Evolutionary conservation across 2,888 invertebrate genomes (phyloP).

Genomic region (Rhagophthalmus giganteus): DNA sequence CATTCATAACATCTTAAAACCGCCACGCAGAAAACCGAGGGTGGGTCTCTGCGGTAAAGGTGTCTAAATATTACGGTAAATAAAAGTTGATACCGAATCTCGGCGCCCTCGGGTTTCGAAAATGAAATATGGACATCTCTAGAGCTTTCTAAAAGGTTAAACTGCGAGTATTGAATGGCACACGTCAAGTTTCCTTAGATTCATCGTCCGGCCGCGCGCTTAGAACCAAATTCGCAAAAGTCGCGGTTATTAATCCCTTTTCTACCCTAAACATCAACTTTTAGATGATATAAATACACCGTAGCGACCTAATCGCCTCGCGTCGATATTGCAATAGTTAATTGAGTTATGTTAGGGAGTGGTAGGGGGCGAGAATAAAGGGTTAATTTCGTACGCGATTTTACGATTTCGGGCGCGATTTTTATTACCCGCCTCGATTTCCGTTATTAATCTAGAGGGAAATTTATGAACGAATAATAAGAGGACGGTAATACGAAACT

Average conservation of each 20-base stretch:
- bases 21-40: no score
- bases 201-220: slow-evolving; percentile 11
- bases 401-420: slow-evolving; percentile 11
- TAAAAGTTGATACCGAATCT: slow-evolving; percentile 18
- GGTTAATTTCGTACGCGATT: slow-evolving; percentile 9
- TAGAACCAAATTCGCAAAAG: no score
- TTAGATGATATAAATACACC: no score
- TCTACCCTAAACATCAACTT: background rate
- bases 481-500: no score
- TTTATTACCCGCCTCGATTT: slow-evolving; percentile 12
- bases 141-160: slow-evolving; percentile 20
- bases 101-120: slow-evolving; percentile 11
- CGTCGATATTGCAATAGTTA: slow-evolving; percentile 1
- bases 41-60: background rate
- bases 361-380: background rate
- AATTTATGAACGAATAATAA: slow-evolving; percentile 1
- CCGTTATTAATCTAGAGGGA: slow-evolving; percentile 9
- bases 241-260: background rate
- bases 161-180: slow-evolving; percentile 23
- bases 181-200: slow-evolving; percentile 19
- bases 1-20: background rate
- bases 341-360: background rate
- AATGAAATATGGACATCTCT: slow-evolving; percentile 26
- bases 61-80: slow-evolving; percentile 10
- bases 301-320: no score